Evolutionary conservation across 2,113 vertebrate species (phyloP).

Genomic region (Urocolius indicus): DNA sequence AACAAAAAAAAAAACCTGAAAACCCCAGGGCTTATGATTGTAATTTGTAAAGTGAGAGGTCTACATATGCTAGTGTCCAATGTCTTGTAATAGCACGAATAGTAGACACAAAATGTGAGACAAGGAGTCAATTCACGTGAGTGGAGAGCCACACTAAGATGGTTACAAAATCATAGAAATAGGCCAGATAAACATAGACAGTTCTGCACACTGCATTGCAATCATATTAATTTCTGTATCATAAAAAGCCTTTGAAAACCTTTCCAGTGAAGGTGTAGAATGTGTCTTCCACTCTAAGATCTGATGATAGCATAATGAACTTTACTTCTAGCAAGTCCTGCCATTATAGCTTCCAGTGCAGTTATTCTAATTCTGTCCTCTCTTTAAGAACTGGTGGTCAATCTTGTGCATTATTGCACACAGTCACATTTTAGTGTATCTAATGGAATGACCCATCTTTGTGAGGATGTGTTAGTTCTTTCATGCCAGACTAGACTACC

Average conservation of each 20-base stretch:
- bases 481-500: background rate
- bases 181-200: background rate
- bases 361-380: background rate
- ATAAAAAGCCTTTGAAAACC: background rate
- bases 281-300: background rate
- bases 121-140: background rate
- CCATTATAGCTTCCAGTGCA: background rate
- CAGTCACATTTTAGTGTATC: background rate
- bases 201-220: background rate
- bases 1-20: background rate
- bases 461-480: background rate
- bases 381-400: background rate
- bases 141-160: background rate
- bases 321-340: background rate
- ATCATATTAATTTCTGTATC: background rate
- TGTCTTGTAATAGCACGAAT: background rate
- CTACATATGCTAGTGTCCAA: background rate
- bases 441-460: background rate
- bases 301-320: background rate
- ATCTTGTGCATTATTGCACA: background rate
- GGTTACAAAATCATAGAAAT: background rate
- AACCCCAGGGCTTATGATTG: background rate
- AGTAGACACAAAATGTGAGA: background rate
- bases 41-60: background rate
- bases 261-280: background rate